Percentiles rank a stretch among this genome's conserved stretches.
Conservation (phyloP, 2,888 invertebrate genomes). For the Apotomis capreana region DNA sequence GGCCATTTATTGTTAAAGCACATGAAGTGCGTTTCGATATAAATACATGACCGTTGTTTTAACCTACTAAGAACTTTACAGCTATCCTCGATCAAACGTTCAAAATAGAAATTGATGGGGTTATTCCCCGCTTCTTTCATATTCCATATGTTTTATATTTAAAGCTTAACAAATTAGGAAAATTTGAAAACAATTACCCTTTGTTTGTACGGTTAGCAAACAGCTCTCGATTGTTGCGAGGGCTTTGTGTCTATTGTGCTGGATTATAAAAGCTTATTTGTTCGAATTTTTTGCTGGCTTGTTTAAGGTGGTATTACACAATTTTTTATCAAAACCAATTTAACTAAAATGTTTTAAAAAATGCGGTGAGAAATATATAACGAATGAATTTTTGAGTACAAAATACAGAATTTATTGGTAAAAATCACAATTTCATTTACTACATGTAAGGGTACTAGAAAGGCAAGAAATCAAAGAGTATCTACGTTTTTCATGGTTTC, state of each 20-base stretch:
- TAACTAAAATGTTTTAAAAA: constrained; percentile 4
- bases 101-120: constrained; percentile 27
- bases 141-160: constrained; percentile 17
- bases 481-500: no score
- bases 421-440: no score
- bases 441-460: no score
- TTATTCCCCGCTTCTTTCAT: neutral
- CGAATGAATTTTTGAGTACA: no score
- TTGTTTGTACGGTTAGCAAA: constrained; percentile 35
- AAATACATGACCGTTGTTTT: constrained; percentile 19
- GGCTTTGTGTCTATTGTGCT: constrained; percentile 36
- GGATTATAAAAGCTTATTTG: constrained; percentile 32
- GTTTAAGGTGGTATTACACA: neutral
- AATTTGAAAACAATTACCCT: constrained; percentile 28
- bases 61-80: constrained; percentile 4
- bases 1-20: constrained; percentile 18
- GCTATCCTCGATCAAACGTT: constrained; percentile 1
- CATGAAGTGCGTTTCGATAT: constrained; percentile 10
- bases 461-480: no score
- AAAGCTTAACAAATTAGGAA: constrained; percentile 13
- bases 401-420: no score
- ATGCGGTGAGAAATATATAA: neutral
- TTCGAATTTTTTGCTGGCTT: constrained; percentile 2
- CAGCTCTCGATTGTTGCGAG: constrained; percentile 28
- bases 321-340: constrained; percentile 5